Evolutionary conservation across 2,888 invertebrate genomes (phyloP), one percentile per base, ranked within the genome.

Genomic region (Rhaphigaster nebulosa): DNA sequence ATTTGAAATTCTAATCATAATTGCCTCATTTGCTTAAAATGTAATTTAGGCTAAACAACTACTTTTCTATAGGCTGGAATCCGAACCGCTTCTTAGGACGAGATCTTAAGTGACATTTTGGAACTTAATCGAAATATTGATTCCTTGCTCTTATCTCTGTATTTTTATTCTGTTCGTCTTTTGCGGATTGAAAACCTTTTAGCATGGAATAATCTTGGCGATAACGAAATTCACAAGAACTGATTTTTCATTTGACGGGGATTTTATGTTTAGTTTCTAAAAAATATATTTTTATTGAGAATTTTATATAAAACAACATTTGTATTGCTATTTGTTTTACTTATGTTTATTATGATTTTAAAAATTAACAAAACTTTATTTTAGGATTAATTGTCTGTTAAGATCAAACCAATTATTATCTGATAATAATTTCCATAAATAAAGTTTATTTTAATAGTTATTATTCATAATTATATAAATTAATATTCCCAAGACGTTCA

Each of bases 11-110:
- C 89, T 89, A 89, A 89, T 89, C 89, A 76, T 89, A 89, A 89
- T 89, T 70, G 70, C 76, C 89, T 89, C 89, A 89, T 89, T 89
- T 89, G 89, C 89, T 89, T 89, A 89, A 89, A 89, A 89, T 89
- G 89, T 89, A 89, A 89, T 89, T 89, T 89, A 89, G 76, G 76
- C 89, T 89, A 89, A 89, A 89, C 89, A 89, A 89, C 89, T 89
- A 76, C 89, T 89, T 70, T 89, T 60, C 89, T 23, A 89, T 65
- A 34, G 89, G 89, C 41, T 45, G 89, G 89, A 89, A 76, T 89
- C 70, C 70, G 34, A 89, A 45, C 70, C 52, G 76, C 76, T 89
- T 65, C 76, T 76, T 76, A n/a, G 50, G 50, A 15, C 8, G 13
- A n/a, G 88, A n/a, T n/a, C 54, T 26, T 29, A 3, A 8, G 88